phyloP scores from a whole-genome alignment of 2,888 invertebrate species.

The Carcina quercana region DNA sequence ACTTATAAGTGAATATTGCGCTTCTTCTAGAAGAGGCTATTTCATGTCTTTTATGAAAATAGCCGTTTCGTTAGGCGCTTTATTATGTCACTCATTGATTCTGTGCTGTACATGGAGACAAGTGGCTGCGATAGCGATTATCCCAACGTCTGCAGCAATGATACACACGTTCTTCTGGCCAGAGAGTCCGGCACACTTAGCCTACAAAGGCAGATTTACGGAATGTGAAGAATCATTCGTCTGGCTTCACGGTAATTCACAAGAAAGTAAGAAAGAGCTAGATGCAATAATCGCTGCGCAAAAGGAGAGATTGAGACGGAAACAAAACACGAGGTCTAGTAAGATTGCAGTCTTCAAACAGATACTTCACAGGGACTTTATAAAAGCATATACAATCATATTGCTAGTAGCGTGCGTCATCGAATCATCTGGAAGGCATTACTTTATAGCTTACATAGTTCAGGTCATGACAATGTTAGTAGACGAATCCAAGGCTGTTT shows the following conservation, averaged over 20 bases:
- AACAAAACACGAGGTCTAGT: neutral
- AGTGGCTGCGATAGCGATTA: slow-evolving; percentile 21
- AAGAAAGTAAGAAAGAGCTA: slow-evolving; percentile 23
- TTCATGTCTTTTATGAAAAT: slow-evolving; percentile 30
- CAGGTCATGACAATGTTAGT: slow-evolving; percentile 30
- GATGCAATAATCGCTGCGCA: slow-evolving; percentile 22
- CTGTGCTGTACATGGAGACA: slow-evolving; percentile 31
- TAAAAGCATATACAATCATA: slow-evolving; percentile 24
- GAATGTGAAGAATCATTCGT: slow-evolving; percentile 29
- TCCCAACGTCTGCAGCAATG: slow-evolving; percentile 14
- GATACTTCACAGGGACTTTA: neutral
- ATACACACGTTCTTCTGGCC: slow-evolving; percentile 29
- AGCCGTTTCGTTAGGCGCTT: slow-evolving; percentile 19
- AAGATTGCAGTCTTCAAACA: neutral
- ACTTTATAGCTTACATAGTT: slow-evolving; percentile 27
- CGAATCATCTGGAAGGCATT: slow-evolving; percentile 32
- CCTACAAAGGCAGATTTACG: slow-evolving; percentile 28
- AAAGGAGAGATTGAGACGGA: slow-evolving; percentile 10
- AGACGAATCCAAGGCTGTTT: slow-evolving; percentile 25
- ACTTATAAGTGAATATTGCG: too few species aligned
- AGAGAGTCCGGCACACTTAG: slow-evolving; percentile 35
- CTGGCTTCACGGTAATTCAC: slow-evolving; percentile 27
- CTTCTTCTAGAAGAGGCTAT: too few species aligned
- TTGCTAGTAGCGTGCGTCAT: slow-evolving; percentile 24
- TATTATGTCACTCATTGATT: slow-evolving; percentile 29